Evolutionary conservation across 2,888 invertebrate species (phyloP).

Genomic region (Callimorpha dominula): DNA sequence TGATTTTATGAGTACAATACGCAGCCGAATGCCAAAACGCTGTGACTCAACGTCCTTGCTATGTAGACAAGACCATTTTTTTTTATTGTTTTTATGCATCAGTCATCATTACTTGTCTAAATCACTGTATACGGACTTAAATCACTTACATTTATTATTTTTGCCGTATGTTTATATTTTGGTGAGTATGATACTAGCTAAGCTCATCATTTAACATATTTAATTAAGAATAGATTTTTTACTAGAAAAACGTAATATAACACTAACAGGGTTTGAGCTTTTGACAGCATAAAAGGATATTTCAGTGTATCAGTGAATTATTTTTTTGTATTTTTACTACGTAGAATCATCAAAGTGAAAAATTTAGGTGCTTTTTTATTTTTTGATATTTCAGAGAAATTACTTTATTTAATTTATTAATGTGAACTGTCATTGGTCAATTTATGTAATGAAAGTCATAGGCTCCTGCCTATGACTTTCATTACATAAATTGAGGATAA

Average conservation of each 20-base stretch:
- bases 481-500: too few species aligned
- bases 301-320: neutral
- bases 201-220: neutral
- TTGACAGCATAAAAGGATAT: neutral
- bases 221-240: neutral
- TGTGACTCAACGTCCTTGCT: too few species aligned
- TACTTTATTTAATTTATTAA: neutral
- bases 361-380: too few species aligned
- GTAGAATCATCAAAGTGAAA: too few species aligned
- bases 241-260: neutral
- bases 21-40: too few species aligned
- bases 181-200: neutral
- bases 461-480: too few species aligned
- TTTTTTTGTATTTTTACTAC: too few species aligned
- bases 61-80: neutral
- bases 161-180: too few species aligned
- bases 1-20: too few species aligned
- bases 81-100: neutral
- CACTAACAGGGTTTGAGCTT: neutral
- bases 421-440: neutral
- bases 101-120: neutral
- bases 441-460: neutral
- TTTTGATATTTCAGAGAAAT: too few species aligned
- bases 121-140: neutral
- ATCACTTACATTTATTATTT: neutral